Evolutionary conservation across 2,797 vertebrate genomes (phyloP), one percentile per base, ranked within the genome.

Genomic region (Coendou prehensilis): DNA sequence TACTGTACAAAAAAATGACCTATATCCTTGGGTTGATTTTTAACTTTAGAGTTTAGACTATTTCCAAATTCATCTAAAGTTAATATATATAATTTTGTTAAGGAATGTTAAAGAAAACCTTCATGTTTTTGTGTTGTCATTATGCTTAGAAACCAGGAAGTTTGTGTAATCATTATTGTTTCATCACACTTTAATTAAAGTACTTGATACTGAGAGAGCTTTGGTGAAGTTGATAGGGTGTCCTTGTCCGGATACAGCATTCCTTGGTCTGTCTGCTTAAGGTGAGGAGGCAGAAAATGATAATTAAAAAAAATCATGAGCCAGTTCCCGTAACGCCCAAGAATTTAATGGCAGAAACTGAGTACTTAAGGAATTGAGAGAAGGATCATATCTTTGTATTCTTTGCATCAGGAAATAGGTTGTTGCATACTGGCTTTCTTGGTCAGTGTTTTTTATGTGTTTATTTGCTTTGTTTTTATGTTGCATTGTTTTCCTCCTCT

Each of bases 261-360:
- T 82, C 22, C 61, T 91, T 94, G 56, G 37, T 87, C 9, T 94
- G 61, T 57, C 50, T 96, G 76, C 41, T 78, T 92, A 88, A 81
- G 64, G 71, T 92, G 67, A 54, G 79, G 75, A 71, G 11, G 41
- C 4, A 91, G 92, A 87, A 89, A 84, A 47, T 47, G 23, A 22
- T 80, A 22, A 45, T 94, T 79, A 59, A 83, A 78, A 78, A 93
- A 91, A 94, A 33, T 18, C 23, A 82, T 23, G 37, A 11, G 4
- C 13, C 26, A 10, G 18, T 23, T 23, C 1, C 1, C 3, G 37
- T 5, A 6, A 7, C 6, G 5, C 1, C 1, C 9, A 7, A 3
- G 8, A 57, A n/a, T 47, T 96, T 76, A 83, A 33, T 23, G 82
- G 41, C 67, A 82, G 54, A 86, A 89, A 61, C 13, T 33, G n/a